Evolutionary conservation across 53 echinoderm and acorn worm species (phyloP).

Genomic region (Crossaster papposus): DNA sequence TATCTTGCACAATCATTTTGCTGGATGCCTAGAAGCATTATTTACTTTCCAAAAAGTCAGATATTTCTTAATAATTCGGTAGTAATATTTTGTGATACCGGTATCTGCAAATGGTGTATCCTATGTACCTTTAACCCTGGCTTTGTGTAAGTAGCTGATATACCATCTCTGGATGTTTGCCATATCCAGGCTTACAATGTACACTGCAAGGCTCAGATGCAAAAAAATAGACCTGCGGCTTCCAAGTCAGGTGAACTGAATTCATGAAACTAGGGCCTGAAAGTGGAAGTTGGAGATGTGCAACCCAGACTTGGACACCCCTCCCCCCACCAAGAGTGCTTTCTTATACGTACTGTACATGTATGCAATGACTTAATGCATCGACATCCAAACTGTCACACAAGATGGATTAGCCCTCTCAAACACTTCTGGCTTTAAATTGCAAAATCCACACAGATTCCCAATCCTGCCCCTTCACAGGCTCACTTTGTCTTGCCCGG

Average conservation of each 20-base stretch:
- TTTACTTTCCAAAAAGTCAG: too few relatives aligned
- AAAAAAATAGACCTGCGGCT: not conserved
- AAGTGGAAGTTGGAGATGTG: too few relatives aligned
- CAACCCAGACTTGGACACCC: too few relatives aligned
- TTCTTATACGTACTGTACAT: not conserved
- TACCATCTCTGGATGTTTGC: too few relatives aligned
- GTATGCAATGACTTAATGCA: too few relatives aligned
- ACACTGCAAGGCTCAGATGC: not conserved
- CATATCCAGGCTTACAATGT: not conserved
- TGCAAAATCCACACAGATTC: conserved; percentile 52
- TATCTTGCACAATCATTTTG: too few relatives aligned
- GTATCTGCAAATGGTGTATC: too few relatives aligned
- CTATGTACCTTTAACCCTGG: too few relatives aligned
- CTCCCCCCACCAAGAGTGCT: not conserved
- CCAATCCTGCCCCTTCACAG: conserved; percentile 25
- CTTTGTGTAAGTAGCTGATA: too few relatives aligned
- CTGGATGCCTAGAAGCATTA: too few relatives aligned
- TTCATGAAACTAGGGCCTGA: not conserved
- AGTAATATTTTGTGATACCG: too few relatives aligned
- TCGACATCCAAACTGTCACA: conserved; percentile 16
- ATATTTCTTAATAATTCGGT: too few relatives aligned
- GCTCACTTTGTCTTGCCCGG: conserved; percentile 23
- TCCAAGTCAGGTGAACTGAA: not conserved
- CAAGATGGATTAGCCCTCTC: conserved; percentile 24
- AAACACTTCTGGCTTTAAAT: conserved; percentile 34